Base-by-base conservation (phyloP, 2,797 vertebrate genomes). In the Enoplosus armatus region DNA sequence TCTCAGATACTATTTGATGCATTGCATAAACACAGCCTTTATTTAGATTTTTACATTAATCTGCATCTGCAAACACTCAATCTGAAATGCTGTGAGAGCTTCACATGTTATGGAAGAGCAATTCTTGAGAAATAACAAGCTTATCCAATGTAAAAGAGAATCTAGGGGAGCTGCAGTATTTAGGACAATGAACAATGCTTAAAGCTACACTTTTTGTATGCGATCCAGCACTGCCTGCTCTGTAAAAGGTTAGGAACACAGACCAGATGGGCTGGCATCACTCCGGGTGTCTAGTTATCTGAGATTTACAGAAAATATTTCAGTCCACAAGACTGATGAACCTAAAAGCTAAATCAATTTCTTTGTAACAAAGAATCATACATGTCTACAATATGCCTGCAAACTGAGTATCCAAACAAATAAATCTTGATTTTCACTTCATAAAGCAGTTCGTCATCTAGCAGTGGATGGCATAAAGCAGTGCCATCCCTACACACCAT, bases 241-340 rank as follows among this genome's bases (percentile, higher is more conserved):
- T 66, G 64, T 29, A 22, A 74, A 65, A 81, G 54, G 60, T 80
- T 70, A 62, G 43, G 35, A 69, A 78, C 73, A 61, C 22, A 64
- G 75, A 84, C 69, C 76, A 84, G 69, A 81, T 77, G 79, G 75
- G 26, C 73, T 50, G 45, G 53, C 65, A 66, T 50, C 47, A 43
- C 58, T 85, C 58, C 0, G 2, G 24, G 11, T 2, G 18, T 73
- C 56, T 54, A 31, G 58, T 66, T 27, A 48, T 63, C 22, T 41
- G 39, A 50, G 53, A 69, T 56, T 41, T 64, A 58, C 18, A 47
- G 7, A 58, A 48, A 68, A 61, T 11, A 51, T 43, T 24, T 58
- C 6, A n/a, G n/a, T n/a, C n/a, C n/a, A n/a, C n/a, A n/a, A 7
- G 24, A 45, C 12, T 61, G 9, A 37, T 55, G 8, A 56, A 66